Conservation (phyloP, 2,797 vertebrate genomes). For the Alca torda region DNA sequence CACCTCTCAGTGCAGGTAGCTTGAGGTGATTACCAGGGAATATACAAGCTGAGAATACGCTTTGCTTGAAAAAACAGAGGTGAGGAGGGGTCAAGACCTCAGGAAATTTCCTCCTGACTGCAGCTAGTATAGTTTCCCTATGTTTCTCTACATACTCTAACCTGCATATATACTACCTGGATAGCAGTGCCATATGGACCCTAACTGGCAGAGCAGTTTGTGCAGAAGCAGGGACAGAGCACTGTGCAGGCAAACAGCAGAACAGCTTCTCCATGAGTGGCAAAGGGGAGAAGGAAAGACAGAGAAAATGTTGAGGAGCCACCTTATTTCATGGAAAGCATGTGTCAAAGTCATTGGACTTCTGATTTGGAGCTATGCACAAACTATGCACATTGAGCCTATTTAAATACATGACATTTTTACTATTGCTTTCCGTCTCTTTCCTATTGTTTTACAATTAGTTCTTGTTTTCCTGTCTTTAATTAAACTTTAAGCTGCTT, state of each 20-base stretch:
- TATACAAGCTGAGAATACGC: neutral
- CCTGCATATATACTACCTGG: neutral
- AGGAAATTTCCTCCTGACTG: neutral
- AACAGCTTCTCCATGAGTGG: neutral
- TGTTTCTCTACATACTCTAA: neutral
- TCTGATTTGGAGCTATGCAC: neutral
- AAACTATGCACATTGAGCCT: neutral
- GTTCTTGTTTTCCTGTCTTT: slow-evolving; percentile 12
- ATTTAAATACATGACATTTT: slow-evolving; percentile 28
- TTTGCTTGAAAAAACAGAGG: neutral
- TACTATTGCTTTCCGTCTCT: neutral
- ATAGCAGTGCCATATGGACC: neutral
- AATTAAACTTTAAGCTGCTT: slow-evolving; percentile 31
- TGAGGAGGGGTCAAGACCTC: neutral
- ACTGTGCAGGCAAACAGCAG: neutral
- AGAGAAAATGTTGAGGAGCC: neutral
- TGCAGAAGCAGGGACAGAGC: neutral
- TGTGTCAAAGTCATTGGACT: neutral
- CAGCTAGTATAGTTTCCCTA: neutral
- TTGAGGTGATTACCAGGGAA: neutral
- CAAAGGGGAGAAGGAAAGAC: neutral
- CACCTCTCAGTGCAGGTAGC: neutral
- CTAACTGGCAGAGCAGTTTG: neutral
- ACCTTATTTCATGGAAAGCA: neutral
- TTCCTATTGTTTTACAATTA: slow-evolving; percentile 41